Conservation (phyloP, 2,797 vertebrate genomes). For the Myripristis murdjan region DNA sequence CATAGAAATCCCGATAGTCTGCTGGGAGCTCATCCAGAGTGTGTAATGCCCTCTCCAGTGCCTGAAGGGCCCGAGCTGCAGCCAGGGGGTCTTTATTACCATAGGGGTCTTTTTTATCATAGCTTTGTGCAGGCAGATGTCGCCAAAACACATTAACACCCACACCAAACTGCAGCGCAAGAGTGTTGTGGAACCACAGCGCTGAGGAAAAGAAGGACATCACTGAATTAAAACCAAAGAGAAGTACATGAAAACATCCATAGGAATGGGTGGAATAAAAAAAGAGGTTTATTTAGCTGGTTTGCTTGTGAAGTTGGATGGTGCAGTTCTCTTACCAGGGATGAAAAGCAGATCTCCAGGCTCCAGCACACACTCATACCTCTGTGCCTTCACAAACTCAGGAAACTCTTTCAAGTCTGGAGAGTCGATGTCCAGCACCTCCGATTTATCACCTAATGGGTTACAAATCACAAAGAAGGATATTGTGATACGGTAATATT, state of each 20-base stretch:
- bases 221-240: background rate
- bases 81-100: slow-evolving; percentile 95
- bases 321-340: slow-evolving; percentile 86
- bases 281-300: background rate
- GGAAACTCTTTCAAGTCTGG: slow-evolving; percentile 92
- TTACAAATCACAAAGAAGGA: background rate
- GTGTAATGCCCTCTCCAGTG: slow-evolving; percentile 82
- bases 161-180: slow-evolving; percentile 93
- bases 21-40: slow-evolving; percentile 91
- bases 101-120: slow-evolving; percentile 94
- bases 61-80: slow-evolving; percentile 90
- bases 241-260: background rate
- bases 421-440: slow-evolving; percentile 92
- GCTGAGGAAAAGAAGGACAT: slow-evolving; percentile 77
- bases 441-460: slow-evolving; percentile 92
- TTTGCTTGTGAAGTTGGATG: background rate
- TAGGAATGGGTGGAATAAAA: background rate
- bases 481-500: too few relatives aligned
- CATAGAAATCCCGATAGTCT: slow-evolving; percentile 95
- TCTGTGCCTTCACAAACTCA: slow-evolving; percentile 91
- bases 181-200: slow-evolving; percentile 97
- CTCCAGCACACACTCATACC: slow-evolving; percentile 91
- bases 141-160: slow-evolving; percentile 97
- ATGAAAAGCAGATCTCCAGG: slow-evolving; percentile 96
- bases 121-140: slow-evolving; percentile 90